Base-by-base conservation (phyloP, 1,140 invertebrate species). In the Neodiprion virginianus region DNA sequence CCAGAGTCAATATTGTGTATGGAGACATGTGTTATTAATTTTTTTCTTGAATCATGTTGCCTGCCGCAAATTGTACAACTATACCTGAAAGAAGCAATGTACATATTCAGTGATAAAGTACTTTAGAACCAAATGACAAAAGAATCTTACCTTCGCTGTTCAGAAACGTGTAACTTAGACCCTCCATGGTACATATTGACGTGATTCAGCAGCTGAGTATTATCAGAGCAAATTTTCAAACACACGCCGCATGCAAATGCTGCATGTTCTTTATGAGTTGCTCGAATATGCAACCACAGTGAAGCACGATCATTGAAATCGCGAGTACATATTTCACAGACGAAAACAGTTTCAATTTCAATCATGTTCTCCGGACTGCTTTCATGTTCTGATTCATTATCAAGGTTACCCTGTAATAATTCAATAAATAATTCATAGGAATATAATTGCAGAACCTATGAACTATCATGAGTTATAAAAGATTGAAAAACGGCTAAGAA, bases 211-310 rank as follows among this genome's bases (percentile, higher is more conserved):
- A 92, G 82, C 75, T 90, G 88, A 5, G 81, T 81, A 76, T 89
- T 88, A 67, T 91, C 87, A 1, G 81, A 83, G 72, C 88, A 90
- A 11, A 91, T 89, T 77, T 91, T 89, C 23, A 92, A 79, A 79
- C 91, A 92, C 49, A 92, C 84, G 21, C 91, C 90, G 77, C 91
- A 92, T 1, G 91, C 89, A 69, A 90, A 89, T n/a, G 88, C 86
- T 5, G 90, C 88, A 69, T 87, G 87, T 77, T 90, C 87, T 74
- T 90, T 88, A 76, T 92, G 91, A 23, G 89, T 90, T 12, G 90
- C 86, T 12, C 90, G 82, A 78, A 92, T 89, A 76, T 92, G 91
- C 7, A 90, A 77, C 89, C 90, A 91, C 7, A 92, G 81, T 48
- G 90, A 90, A 0, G 89, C 87, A 74, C 89, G 85, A 75, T 90